Conservation (phyloP, 2,797 vertebrate species). For the Dryobates pubescens region DNA sequence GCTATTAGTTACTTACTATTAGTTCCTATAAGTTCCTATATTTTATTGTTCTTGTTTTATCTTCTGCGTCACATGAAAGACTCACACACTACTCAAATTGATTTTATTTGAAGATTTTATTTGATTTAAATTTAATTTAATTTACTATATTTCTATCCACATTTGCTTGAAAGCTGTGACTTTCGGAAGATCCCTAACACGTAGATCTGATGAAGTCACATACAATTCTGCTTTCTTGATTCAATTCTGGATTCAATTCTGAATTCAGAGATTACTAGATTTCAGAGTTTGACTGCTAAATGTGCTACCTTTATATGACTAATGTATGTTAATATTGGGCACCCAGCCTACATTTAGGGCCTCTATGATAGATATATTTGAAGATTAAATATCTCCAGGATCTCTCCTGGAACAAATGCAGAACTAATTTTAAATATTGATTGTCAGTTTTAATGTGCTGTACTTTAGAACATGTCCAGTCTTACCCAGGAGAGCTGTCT, state of each 20-base stretch:
- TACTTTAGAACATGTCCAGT: not conserved
- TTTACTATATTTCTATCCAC: not conserved
- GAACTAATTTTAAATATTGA: not conserved
- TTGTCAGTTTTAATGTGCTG: not conserved
- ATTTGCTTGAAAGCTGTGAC: not conserved
- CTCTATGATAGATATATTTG: not conserved
- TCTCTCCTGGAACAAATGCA: not conserved
- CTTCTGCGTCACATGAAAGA: not conserved
- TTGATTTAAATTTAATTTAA: not conserved
- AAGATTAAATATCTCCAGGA: not conserved
- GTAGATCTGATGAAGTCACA: not conserved
- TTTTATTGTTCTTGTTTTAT: not conserved
- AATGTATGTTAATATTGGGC: fast-evolving
- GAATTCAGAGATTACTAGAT: not conserved
- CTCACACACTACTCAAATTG: not conserved
- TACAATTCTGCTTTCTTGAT: not conserved
- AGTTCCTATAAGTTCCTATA: too few relatives aligned
- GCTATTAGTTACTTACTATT: too few relatives aligned
- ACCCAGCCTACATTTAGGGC: not conserved
- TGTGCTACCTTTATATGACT: not conserved
- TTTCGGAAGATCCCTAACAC: not conserved
- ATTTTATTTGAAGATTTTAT: not conserved
- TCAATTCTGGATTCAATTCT: not conserved
- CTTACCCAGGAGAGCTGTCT: not conserved
- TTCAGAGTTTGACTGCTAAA: not conserved